Evolutionary conservation across 2,888 invertebrate genomes (phyloP).

Genomic region (Himalopsyche kuldschensis): DNA sequence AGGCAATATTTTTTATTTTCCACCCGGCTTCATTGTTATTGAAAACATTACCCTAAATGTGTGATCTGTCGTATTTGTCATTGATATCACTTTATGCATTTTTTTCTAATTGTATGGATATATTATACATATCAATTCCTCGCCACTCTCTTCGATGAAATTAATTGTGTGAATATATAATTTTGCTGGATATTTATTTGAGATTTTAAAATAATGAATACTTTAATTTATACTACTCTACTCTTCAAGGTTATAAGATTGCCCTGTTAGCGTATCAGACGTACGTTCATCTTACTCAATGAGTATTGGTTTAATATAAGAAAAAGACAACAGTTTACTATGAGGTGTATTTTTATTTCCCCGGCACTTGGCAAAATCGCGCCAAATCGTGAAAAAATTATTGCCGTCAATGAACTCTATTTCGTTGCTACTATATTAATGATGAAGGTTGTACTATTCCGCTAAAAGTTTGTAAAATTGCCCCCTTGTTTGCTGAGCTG

Average conservation of each 20-base stretch:
- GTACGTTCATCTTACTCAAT: not conserved
- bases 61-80: not conserved
- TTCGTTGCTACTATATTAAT: not conserved
- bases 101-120: not conserved
- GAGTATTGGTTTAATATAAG: not conserved
- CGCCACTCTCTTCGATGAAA: not conserved
- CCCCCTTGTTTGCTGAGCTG: not conserved
- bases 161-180: not conserved
- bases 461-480: not conserved
- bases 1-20: not conserved
- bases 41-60: not conserved
- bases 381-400: slow-evolving; percentile 16
- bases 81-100: not conserved
- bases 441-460: not conserved
- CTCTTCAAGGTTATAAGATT: slow-evolving; percentile 1
- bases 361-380: slow-evolving; percentile 1
- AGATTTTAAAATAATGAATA: not conserved
- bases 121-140: not conserved
- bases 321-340: not conserved
- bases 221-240: not conserved
- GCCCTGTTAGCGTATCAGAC: not conserved
- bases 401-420: slow-evolving; percentile 11
- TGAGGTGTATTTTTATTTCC: not conserved
- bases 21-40: not conserved
- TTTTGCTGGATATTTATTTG: not conserved